These are phyloP conservation scores for Papilio polytes DNA, from an alignment of 1,140 invertebrate species.

Conservation along the genomic window DNA sequence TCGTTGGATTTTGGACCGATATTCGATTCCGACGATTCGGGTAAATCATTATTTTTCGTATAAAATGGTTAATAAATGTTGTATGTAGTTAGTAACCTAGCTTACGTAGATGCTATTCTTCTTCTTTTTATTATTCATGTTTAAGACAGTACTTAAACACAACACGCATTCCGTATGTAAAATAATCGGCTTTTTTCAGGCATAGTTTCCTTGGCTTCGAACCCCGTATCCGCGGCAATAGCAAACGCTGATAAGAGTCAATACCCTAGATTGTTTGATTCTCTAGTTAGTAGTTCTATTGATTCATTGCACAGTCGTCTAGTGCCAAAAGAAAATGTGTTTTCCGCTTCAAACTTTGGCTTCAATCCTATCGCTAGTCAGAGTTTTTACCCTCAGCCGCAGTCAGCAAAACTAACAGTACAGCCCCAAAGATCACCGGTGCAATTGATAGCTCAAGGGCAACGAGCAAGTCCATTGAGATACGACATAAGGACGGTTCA, in stretches of 20 bases:
- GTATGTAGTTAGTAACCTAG: not conserved
- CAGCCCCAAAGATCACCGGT: slow-evolving; percentile 55
- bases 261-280: slow-evolving; percentile 78
- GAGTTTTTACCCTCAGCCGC: slow-evolving; percentile 64
- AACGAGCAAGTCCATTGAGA: slow-evolving; percentile 67
- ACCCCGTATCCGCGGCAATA: slow-evolving; percentile 69
- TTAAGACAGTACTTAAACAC: not conserved
- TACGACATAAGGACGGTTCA: slow-evolving; percentile 79
- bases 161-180: slow-evolving; percentile 45
- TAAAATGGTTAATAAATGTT: not conserved
- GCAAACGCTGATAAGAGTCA: slow-evolving; percentile 78
- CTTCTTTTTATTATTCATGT: not conserved
- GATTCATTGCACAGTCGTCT: slow-evolving; percentile 75
- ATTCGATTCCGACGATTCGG: slow-evolving; percentile 61
- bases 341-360: slow-evolving; percentile 77
- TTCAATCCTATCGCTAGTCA: slow-evolving; percentile 80
- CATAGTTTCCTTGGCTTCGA: slow-evolving; percentile 75
- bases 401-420: slow-evolving; percentile 61
- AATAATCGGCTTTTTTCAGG: slow-evolving; percentile 70
- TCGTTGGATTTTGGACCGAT: slow-evolving; percentile 73
- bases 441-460: slow-evolving; percentile 55
- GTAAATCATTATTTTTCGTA: slow-evolving; percentile 50
- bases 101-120: not conserved
- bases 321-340: slow-evolving; percentile 68
- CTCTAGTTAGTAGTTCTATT: slow-evolving; percentile 77